Conservation (phyloP, 2,888 invertebrate genomes). For the Empis livida region DNA sequence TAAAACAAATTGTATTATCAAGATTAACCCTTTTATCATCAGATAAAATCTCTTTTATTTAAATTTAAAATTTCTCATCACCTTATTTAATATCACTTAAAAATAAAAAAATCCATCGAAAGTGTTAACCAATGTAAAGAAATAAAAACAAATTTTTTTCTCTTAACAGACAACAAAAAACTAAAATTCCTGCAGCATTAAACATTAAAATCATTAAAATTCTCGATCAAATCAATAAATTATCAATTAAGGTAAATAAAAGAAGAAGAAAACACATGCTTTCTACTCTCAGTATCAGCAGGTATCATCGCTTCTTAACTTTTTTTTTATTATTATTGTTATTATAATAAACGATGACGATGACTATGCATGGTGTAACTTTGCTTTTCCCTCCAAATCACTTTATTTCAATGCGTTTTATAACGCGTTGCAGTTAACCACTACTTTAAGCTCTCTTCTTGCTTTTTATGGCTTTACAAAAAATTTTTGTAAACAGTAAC, state of each 20-base stretch:
- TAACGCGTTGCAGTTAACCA: too few species aligned
- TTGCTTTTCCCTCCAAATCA: too few species aligned
- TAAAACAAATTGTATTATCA: too few species aligned
- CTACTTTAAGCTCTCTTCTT: too few species aligned
- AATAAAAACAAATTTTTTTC: neutral
- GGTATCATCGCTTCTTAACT: too few species aligned
- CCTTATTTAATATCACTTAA: too few species aligned
- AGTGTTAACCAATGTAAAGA: conserved; percentile 3
- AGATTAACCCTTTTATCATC: too few species aligned
- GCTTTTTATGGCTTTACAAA: neutral
- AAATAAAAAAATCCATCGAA: neutral
- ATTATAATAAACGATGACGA: neutral
- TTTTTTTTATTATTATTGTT: neutral
- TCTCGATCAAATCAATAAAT: conserved; percentile 11
- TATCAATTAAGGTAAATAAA: conserved; percentile 6
- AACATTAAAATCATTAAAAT: conserved; percentile 8
- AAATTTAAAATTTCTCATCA: too few species aligned
- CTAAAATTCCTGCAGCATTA: neutral
- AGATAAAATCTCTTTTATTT: too few species aligned
- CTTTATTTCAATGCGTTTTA: too few species aligned
- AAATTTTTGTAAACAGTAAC: neutral
- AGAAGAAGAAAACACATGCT: conserved; percentile 5
- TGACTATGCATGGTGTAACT: too few species aligned
- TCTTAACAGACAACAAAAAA: neutral
- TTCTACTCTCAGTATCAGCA: neutral